Conservation (phyloP, 2,113 vertebrate genomes). For the Sinocyclocheilus grahami region DNA sequence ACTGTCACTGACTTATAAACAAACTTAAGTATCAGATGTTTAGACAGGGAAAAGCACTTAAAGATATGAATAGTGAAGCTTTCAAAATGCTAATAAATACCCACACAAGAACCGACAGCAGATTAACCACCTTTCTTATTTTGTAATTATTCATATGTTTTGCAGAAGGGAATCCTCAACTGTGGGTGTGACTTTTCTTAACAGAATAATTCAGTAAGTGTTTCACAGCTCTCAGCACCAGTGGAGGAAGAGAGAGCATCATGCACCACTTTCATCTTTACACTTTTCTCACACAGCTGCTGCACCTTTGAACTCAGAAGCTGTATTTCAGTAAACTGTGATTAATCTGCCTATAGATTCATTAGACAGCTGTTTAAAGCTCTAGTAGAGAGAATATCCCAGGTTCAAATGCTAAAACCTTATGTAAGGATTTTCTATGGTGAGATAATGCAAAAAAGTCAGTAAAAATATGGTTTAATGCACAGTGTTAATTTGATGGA, state of each 20-base stretch:
- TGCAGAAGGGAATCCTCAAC: slow-evolving; percentile 26
- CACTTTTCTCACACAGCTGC: neutral
- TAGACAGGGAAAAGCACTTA: neutral
- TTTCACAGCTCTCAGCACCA: neutral
- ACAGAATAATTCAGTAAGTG: neutral
- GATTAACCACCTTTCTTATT: neutral
- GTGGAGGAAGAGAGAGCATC: neutral
- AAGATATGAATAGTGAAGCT: neutral
- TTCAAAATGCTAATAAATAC: slow-evolving; percentile 1
- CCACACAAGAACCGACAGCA: neutral
- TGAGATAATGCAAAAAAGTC: neutral
- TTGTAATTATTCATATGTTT: slow-evolving; percentile 1
- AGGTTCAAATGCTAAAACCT: neutral
- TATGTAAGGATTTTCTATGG: neutral
- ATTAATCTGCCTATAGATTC: neutral
- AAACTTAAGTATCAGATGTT: neutral
- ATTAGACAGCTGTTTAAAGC: neutral
- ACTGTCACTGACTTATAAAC: neutral
- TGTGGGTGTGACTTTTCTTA: slow-evolving; percentile 26
- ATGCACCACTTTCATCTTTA: neutral
- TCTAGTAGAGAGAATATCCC: neutral
- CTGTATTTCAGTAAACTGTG: slow-evolving; percentile 11
- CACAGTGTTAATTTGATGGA: no score
- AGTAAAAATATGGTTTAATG: no score
- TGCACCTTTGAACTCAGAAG: slow-evolving; percentile 1